Percentiles rank a stretch among this genome's conserved stretches.
Evolutionary conservation across 1,140 invertebrate genomes (phyloP).

Genomic region (Copidosoma floridanum): DNA sequence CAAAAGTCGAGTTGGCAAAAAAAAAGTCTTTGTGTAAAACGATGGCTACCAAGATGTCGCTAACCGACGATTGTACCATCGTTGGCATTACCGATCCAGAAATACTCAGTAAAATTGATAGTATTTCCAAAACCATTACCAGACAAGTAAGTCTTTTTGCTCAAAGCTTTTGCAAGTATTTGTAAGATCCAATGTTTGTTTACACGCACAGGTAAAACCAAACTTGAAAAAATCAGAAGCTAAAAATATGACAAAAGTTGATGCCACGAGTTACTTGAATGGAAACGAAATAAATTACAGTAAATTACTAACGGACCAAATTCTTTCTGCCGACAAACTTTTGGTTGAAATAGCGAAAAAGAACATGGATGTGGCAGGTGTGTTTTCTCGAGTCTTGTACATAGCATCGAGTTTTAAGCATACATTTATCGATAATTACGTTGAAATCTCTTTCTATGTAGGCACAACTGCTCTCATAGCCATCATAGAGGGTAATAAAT

Average conservation of each 20-base stretch:
- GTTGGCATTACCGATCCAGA: conserved; percentile 69
- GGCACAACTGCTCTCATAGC: conserved; percentile 92
- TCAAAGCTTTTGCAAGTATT: too few relatives aligned
- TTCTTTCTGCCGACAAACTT: conserved; percentile 75
- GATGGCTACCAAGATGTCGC: conserved; percentile 58
- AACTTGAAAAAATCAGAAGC: conserved; percentile 34
- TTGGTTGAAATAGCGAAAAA: conserved; percentile 79
- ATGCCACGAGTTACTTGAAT: conserved; percentile 64
- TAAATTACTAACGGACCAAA: conserved; percentile 80
- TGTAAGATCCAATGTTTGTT: too few relatives aligned
- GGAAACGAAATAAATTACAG: conserved; percentile 75
- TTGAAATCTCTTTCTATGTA: conserved; percentile 44
- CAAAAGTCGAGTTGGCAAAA: conserved; percentile 51
- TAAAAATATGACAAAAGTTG: conserved; percentile 44
- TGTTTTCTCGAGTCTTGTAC: conserved; percentile 19
- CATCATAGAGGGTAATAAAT: conserved; percentile 73
- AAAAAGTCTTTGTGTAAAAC: conserved; percentile 68
- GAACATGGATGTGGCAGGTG: conserved; percentile 80
- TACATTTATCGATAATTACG: conserved; percentile 1
- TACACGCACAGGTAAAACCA: conserved; percentile 49
- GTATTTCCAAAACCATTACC: conserved; percentile 62
- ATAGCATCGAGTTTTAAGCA: too few relatives aligned
- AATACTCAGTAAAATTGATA: conserved; percentile 65
- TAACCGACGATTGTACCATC: too few relatives aligned
- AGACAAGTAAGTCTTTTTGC: conserved; percentile 61